Percentiles rank a stretch among this genome's conserved stretches.
Evolutionary conservation across 2,797 vertebrate genomes (phyloP).

Genomic region (Falco peregrinus): DNA sequence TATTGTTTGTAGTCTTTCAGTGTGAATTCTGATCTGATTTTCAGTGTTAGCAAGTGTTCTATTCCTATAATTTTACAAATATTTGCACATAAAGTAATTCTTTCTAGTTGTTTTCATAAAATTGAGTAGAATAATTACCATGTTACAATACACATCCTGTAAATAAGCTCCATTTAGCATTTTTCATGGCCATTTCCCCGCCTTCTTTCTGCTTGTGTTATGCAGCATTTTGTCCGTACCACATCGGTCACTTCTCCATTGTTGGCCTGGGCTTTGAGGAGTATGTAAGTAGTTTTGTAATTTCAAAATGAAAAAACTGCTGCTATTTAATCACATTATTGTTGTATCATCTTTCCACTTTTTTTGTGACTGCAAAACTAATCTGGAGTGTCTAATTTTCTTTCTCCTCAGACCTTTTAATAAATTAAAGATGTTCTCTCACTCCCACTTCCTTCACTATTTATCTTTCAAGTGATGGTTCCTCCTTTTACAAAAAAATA

Average conservation of each 20-base stretch:
- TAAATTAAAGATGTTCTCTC: neutral
- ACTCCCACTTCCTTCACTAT: neutral
- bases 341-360: neutral
- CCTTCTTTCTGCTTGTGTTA: neutral
- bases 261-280: slow-evolving; percentile 97
- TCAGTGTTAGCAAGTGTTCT: neutral
- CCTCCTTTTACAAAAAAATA: neutral
- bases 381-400: neutral
- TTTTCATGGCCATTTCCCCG: slow-evolving; percentile 27
- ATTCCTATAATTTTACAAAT: neutral
- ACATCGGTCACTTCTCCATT: slow-evolving; percentile 98
- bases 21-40: neutral
- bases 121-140: neutral
- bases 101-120: neutral
- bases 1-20: neutral
- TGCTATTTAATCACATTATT: neutral
- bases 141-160: neutral
- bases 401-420: neutral
- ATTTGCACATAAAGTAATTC: neutral
- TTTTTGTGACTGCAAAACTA: neutral
- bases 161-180: neutral
- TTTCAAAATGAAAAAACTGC: neutral
- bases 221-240: slow-evolving; percentile 97
- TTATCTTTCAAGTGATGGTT: neutral
- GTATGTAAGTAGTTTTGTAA: slow-evolving; percentile 86